Percentiles rank a stretch among this genome's conserved stretches.
These are phyloP conservation scores for Drosophila kepulauana DNA, from an alignment of 1,140 invertebrate genomes.

Conservation along the genomic window DNA sequence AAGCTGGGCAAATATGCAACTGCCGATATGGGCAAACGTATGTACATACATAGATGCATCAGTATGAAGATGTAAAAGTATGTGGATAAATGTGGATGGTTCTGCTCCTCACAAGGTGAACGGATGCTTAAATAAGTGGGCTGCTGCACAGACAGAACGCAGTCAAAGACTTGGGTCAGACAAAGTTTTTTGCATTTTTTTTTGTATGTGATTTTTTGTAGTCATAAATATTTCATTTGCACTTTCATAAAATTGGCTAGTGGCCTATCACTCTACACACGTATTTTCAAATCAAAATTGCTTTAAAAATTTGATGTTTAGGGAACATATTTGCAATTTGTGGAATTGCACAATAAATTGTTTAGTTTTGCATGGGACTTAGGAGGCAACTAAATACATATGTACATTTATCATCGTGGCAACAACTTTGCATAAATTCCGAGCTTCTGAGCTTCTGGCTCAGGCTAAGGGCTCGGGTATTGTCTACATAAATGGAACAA, in stretches of 20 bases:
- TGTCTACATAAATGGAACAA: not conserved
- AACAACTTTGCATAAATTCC: conserved; percentile 56
- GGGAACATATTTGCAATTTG: conserved; percentile 48
- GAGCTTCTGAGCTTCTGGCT: not conserved
- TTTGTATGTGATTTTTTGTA: conserved; percentile 32
- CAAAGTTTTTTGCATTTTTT: not conserved
- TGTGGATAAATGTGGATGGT: not conserved
- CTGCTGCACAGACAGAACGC: conserved; percentile 5
- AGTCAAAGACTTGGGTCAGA: conserved; percentile 18
- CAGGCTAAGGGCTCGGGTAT: not conserved
- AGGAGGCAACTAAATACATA: conserved; percentile 1
- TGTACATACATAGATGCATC: not conserved
- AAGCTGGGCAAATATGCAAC: conserved; percentile 56
- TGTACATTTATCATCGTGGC: conserved; percentile 4
- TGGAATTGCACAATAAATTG: conserved; percentile 72
- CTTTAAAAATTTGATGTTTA: conserved; percentile 69
- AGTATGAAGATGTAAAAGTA: not conserved
- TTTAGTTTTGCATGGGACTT: conserved; percentile 50
- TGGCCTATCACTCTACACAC: conserved; percentile 27
- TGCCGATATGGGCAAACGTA: conserved; percentile 3
- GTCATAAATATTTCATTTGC: conserved; percentile 71
- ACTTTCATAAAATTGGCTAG: conserved; percentile 59
- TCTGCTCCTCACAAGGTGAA: not conserved
- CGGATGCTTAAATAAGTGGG: not conserved
- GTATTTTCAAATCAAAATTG: conserved; percentile 65